A percentile compares a stretch with the other conserved stretches of the same genome.
phyloP scores from a whole-genome alignment of 2,797 vertebrate genomes.

The Scarus forsteni region DNA sequence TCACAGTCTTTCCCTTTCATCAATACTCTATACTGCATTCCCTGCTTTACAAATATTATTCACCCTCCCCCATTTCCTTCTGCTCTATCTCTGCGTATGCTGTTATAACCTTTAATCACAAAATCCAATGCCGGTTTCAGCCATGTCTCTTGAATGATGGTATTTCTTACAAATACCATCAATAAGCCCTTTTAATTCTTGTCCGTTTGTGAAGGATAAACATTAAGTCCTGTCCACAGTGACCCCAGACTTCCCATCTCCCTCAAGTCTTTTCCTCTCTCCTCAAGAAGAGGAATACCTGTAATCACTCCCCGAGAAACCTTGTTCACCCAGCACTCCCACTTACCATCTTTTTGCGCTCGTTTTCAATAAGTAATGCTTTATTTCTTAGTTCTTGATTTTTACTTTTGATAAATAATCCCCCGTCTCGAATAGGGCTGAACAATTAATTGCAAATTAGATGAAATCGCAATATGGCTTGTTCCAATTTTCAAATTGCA shows the following conservation, averaged over 20 bases:
- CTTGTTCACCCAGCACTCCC: background rate
- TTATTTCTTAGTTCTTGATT: background rate
- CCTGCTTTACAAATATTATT: no score
- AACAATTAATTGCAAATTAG: no score
- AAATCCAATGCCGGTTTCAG: background rate
- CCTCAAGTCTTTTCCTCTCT: background rate
- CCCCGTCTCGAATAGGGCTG: background rate
- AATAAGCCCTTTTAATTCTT: background rate
- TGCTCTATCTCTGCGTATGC: background rate
- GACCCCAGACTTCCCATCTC: no score
- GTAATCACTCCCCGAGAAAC: background rate
- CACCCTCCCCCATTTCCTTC: no score
- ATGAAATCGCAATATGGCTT: no score
- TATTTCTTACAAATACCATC: background rate
- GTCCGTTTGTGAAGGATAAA: no score
- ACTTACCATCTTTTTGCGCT: no score
- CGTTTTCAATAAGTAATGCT: background rate
- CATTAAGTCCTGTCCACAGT: no score
- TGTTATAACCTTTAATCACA: background rate
- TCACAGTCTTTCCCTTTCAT: no score
- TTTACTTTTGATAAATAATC: background rate
- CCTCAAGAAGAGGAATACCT: background rate
- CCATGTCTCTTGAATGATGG: background rate
- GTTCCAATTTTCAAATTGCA: no score
- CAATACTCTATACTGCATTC: no score